These are phyloP conservation scores for Hydrolagus colliei DNA, from an alignment of 2,797 vertebrate genomes.

Conservation along the genomic window DNA sequence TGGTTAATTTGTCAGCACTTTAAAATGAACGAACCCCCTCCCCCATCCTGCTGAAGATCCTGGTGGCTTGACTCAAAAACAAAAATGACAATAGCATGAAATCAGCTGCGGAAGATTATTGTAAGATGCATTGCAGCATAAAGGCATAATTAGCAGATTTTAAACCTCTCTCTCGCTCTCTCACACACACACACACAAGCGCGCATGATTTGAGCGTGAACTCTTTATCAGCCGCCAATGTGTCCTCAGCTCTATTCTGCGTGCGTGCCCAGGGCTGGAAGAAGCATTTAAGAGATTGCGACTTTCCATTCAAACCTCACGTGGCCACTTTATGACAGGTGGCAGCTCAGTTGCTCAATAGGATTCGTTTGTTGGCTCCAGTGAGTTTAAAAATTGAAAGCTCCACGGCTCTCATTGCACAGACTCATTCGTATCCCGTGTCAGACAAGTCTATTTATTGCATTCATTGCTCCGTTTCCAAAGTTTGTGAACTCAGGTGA, in stretches of 20 bases:
- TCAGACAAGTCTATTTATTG: background rate
- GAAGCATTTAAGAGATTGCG: background rate
- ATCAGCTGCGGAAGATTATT: background rate
- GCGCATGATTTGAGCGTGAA: background rate
- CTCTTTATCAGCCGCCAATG: background rate
- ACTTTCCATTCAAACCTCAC: background rate
- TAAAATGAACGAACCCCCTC: background rate
- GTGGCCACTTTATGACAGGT: background rate
- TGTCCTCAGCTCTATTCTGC: background rate
- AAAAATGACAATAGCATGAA: slow-evolving; percentile 6
- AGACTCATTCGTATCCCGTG: background rate
- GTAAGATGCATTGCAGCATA: background rate
- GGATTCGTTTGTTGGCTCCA: background rate
- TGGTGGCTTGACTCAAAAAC: background rate
- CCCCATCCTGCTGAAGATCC: slow-evolving; percentile 1
- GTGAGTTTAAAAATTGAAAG: background rate
- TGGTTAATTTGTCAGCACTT: slow-evolving; percentile 19
- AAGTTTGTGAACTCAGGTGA: background rate
- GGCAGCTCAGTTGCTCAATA: background rate
- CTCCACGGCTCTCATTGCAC: no score
- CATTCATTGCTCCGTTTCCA: background rate
- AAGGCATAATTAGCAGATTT: background rate
- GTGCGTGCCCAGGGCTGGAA: background rate
- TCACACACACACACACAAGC: background rate
- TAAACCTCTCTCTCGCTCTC: background rate